Percentiles rank a stretch among this genome's conserved stretches.
Conservation (phyloP, 2,113 vertebrate species). For the Oxyura jamaicensis region DNA sequence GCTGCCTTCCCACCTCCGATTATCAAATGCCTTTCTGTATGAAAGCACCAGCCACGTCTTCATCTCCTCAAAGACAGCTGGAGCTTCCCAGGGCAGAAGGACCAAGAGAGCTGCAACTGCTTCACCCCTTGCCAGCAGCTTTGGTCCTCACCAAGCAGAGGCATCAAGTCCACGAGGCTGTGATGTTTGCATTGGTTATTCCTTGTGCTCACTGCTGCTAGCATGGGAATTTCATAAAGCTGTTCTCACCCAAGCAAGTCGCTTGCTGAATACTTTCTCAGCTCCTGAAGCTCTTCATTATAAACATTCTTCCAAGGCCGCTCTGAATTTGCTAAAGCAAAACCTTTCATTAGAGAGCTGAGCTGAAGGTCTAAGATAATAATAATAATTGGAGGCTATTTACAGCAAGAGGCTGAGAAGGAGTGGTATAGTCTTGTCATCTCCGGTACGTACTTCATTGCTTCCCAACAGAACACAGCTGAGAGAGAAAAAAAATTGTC, state of each 20-base stretch:
- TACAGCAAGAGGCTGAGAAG: conserved; percentile 16
- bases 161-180: neutral
- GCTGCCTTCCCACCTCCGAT: neutral
- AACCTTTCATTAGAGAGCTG: conserved; percentile 17
- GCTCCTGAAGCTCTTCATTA: neutral
- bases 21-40: neutral
- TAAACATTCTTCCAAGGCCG: neutral
- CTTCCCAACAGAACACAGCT: neutral
- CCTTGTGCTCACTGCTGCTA: neutral
- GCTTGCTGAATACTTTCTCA: neutral
- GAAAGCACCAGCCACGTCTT: neutral
- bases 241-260: neutral
- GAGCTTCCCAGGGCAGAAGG: neutral
- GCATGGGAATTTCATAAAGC: neutral
- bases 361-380: conserved; percentile 16
- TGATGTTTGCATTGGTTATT: neutral
- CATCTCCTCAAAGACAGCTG: conserved; percentile 15
- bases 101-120: neutral
- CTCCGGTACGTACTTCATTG: neutral
- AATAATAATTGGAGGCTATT: conserved; percentile 17
- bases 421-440: neutral
- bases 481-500: neutral
- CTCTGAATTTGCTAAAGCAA: conserved; percentile 2
- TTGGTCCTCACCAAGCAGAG: neutral
- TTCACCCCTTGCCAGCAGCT: neutral